phyloP scores from a whole-genome alignment of 2,113 vertebrate genomes.

The Accipiter virgatus region DNA sequence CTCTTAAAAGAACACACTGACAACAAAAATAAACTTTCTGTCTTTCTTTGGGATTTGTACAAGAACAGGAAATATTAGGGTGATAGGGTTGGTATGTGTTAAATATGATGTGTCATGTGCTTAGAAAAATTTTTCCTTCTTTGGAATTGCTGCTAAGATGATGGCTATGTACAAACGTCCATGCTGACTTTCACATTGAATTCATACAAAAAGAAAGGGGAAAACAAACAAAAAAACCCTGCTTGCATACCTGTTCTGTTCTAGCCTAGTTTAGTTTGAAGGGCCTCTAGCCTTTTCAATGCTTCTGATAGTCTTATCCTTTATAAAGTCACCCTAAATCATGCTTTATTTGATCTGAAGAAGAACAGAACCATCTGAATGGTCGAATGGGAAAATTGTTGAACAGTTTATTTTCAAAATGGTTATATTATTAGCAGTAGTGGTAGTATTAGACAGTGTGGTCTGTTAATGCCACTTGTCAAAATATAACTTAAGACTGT shows the following conservation, averaged over 20 bases:
- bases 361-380: background rate
- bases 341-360: background rate
- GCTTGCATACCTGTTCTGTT: background rate
- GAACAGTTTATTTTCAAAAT: background rate
- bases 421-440: background rate
- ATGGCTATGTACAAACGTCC: background rate
- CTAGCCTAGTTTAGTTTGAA: background rate
- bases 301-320: background rate
- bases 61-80: background rate
- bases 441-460: background rate
- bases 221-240: background rate
- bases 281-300: background rate
- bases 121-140: background rate
- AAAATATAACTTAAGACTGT: background rate
- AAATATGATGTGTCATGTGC: background rate
- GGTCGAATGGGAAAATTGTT: background rate
- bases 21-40: background rate
- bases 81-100: background rate
- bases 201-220: background rate
- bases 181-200: background rate
- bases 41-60: background rate
- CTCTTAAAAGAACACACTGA: background rate
- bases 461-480: background rate
- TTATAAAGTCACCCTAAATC: background rate
- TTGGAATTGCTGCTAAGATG: background rate